Percentiles rank a stretch among this genome's conserved stretches.
These are phyloP conservation scores for Leptonema lineaticorne DNA, from an alignment of 1,140 invertebrate genomes.

Conservation along the genomic window DNA sequence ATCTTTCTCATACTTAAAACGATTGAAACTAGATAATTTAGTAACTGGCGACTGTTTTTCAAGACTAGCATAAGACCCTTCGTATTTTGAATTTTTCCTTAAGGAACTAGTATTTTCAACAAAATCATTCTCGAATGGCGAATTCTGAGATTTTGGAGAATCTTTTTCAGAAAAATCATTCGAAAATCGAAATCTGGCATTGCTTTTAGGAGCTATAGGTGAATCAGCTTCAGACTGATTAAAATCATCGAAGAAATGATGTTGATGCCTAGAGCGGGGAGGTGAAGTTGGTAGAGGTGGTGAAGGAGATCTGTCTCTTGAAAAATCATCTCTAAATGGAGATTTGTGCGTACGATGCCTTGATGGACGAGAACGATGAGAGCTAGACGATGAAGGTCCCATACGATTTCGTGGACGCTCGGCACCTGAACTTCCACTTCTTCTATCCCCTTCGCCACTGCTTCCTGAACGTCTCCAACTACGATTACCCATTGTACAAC, in stretches of 20 bases:
- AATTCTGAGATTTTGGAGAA: constrained; percentile 54
- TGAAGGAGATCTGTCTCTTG: constrained; percentile 34
- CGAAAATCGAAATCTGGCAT: constrained; percentile 55
- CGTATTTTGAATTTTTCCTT: constrained; percentile 37
- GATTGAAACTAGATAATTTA: constrained; percentile 45
- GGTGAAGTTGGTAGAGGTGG: constrained; percentile 12
- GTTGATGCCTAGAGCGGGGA: constrained; percentile 22
- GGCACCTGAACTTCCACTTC: constrained; percentile 44
- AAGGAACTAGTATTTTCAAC: constrained; percentile 49
- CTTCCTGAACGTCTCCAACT: constrained; percentile 45
- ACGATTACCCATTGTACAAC: constrained; percentile 53
- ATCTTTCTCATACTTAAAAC: constrained; percentile 40
- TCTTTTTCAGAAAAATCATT: constrained; percentile 61
- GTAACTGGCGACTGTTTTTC: constrained; percentile 44
- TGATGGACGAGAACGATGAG: constrained; percentile 44
- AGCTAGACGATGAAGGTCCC: constrained; percentile 43
- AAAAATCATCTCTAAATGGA: constrained; percentile 51
- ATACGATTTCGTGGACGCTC: constrained; percentile 46
- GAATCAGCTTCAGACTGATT: constrained; percentile 39
- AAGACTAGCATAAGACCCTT: constrained; percentile 48
- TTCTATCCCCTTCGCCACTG: constrained; percentile 33
- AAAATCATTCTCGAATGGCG: constrained; percentile 73
- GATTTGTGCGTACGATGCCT: constrained; percentile 43
- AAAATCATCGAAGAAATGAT: constrained; percentile 41
- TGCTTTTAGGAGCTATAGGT: constrained; percentile 36